These are phyloP conservation scores for Aptenodytes forsteri DNA, from an alignment of 2,113 vertebrate species.

Conservation along the genomic window DNA sequence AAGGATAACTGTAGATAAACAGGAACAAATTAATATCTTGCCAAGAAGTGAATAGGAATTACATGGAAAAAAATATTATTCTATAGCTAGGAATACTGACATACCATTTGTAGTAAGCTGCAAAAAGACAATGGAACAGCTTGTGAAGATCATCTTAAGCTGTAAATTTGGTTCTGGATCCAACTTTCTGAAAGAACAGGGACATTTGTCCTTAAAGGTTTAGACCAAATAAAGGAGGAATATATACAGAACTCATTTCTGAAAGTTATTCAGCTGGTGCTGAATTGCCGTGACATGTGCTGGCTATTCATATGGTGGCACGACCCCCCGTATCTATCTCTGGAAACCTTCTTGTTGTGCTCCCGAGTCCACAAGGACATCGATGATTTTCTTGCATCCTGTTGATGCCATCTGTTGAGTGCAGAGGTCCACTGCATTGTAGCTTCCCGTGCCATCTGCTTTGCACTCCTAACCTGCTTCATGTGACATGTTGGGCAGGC, in stretches of 20 bases:
- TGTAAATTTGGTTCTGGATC: background rate
- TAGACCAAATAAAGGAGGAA: background rate
- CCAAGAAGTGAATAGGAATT: background rate
- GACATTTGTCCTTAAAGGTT: background rate
- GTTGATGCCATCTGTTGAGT: constrained; percentile 41
- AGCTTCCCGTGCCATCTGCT: background rate
- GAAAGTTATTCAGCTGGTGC: background rate
- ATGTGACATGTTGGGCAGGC: background rate
- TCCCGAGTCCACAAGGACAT: background rate
- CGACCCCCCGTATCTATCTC: background rate
- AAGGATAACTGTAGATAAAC: background rate
- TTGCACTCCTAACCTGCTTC: background rate
- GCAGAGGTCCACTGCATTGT: background rate
- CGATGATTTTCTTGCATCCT: background rate
- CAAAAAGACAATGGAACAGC: background rate
- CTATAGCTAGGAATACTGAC: background rate
- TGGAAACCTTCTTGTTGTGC: background rate
- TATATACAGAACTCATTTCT: background rate
- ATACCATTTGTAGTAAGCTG: background rate
- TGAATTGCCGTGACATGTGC: background rate
- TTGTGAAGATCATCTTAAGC: background rate
- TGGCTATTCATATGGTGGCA: background rate
- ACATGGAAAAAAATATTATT: background rate
- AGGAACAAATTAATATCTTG: background rate
- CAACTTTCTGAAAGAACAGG: background rate